These are phyloP conservation scores for Ceyx cyanopectus DNA, from an alignment of 2,113 vertebrate genomes.

Conservation along the genomic window DNA sequence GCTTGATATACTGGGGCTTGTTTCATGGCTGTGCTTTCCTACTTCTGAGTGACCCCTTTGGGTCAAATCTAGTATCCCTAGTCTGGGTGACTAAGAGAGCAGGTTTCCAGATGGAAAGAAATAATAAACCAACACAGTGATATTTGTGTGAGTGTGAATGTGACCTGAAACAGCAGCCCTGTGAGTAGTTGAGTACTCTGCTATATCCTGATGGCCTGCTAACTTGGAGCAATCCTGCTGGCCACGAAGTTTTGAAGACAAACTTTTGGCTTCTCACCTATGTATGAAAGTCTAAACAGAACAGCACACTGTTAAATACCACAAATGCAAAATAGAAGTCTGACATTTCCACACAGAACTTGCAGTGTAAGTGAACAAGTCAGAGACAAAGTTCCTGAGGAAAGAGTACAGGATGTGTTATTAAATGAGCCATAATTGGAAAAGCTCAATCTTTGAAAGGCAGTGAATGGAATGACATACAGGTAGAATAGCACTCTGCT, in stretches of 20 bases:
- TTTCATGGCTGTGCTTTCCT: neutral
- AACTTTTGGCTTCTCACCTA: neutral
- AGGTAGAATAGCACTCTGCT: neutral
- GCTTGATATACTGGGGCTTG: neutral
- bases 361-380: neutral
- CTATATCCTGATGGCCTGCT: fast-evolving
- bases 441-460: neutral
- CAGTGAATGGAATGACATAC: neutral
- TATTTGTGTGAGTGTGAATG: neutral
- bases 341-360: neutral
- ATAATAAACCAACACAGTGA: neutral
- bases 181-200: neutral
- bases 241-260: neutral
- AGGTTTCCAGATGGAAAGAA: neutral
- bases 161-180: neutral
- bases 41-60: neutral
- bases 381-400: neutral
- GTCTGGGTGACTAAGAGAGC: neutral
- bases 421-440: neutral
- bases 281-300: neutral
- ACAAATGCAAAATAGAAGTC: neutral
- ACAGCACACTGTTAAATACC: neutral
- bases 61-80: neutral
- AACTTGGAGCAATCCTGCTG: neutral
- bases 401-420: neutral